Evolutionary conservation across 2,797 vertebrate species (phyloP).

Genomic region (Enteromius treurensis): DNA sequence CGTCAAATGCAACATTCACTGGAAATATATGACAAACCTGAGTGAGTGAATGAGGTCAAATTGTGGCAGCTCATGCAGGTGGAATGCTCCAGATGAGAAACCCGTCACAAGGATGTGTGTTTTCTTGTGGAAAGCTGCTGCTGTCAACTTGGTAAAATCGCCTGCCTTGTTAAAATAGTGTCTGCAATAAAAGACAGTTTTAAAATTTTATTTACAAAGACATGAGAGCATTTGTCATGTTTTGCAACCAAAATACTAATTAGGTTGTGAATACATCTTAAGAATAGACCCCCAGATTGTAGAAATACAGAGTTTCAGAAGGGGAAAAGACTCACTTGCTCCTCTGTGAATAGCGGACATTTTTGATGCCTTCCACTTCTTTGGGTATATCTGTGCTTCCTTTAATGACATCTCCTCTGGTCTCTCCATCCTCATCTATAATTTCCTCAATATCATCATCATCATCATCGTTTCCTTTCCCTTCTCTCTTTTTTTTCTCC

Average conservation of each 20-base stretch:
- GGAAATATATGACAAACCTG: slow-evolving; percentile 74
- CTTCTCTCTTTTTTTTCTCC: slow-evolving; percentile 20
- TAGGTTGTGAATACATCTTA: not conserved
- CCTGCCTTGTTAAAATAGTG: slow-evolving; percentile 96
- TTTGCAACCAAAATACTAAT: not conserved
- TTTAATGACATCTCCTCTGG: slow-evolving; percentile 77
- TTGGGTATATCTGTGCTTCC: slow-evolving; percentile 76
- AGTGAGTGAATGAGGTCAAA: slow-evolving; percentile 95
- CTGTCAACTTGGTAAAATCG: slow-evolving; percentile 89
- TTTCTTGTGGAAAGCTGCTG: slow-evolving; percentile 88
- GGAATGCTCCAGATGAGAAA: slow-evolving; percentile 94
- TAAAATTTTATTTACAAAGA: not conserved
- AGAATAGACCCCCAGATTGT: not conserved
- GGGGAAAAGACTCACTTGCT: slow-evolving; percentile 79
- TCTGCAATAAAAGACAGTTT: slow-evolving; percentile 67
- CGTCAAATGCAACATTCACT: not conserved
- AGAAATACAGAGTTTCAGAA: not conserved
- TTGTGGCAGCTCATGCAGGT: slow-evolving; percentile 95
- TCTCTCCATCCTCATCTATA: slow-evolving; percentile 67
- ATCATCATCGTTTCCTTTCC: slow-evolving; percentile 57
- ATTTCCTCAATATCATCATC: slow-evolving; percentile 53
- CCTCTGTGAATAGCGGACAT: slow-evolving; percentile 83
- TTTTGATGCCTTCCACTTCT: slow-evolving; percentile 74
- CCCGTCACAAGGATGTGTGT: slow-evolving; percentile 90
- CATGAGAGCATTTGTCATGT: not conserved